These are phyloP conservation scores for Epinephelus fuscoguttatus DNA, from an alignment of 2,113 vertebrate species.

Conservation along the genomic window DNA sequence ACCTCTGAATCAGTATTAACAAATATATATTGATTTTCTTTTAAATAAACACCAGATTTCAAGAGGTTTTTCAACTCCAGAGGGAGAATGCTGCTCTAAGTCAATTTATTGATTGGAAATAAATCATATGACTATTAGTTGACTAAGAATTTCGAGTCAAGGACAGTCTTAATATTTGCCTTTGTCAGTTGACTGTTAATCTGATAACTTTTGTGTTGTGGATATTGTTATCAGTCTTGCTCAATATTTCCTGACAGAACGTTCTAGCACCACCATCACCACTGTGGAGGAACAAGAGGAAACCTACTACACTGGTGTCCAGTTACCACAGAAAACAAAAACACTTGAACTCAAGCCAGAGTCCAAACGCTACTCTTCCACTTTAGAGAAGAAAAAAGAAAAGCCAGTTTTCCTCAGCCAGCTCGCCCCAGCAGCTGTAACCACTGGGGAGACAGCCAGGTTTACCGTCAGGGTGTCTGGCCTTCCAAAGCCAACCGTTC, in stretches of 20 bases:
- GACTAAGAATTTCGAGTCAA: background rate
- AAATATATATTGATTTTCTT: background rate
- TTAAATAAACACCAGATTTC: background rate
- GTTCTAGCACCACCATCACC: conserved; percentile 88
- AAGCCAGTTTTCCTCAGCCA: conserved; percentile 89
- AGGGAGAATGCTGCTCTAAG: background rate
- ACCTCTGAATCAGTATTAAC: background rate
- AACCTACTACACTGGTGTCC: conserved; percentile 87
- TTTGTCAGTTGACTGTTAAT: conserved; percentile 15
- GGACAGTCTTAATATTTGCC: conserved; percentile 5
- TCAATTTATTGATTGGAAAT: background rate
- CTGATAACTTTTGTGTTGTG: conserved; percentile 30
- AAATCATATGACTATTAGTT: background rate
- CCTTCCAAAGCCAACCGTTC: conserved; percentile 88
- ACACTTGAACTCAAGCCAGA: conserved; percentile 95
- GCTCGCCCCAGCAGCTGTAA: conserved; percentile 83
- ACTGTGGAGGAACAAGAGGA: conserved; percentile 89
- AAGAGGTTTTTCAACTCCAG: background rate
- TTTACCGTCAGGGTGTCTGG: conserved; percentile 89
- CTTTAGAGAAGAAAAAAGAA: conserved; percentile 86
- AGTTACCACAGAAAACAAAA: conserved; percentile 87
- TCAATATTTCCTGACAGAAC: conserved; percentile 91
- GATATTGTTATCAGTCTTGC: conserved; percentile 63
- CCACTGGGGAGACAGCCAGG: conserved; percentile 85
- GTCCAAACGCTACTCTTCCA: conserved; percentile 86